phyloP scores from a whole-genome alignment of 2,113 vertebrate genomes.

The Lepisosteus osseus region DNA sequence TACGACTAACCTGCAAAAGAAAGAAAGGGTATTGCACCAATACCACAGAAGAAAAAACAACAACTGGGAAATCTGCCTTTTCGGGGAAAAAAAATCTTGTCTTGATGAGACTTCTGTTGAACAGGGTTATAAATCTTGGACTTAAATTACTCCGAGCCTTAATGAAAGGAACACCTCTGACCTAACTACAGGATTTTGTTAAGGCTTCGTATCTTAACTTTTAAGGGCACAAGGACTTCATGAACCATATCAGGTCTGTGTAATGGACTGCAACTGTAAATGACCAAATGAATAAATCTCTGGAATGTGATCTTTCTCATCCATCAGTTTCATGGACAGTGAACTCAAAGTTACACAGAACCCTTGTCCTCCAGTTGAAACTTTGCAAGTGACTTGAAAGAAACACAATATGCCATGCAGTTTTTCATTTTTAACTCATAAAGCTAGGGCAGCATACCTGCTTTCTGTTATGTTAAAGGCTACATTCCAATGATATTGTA shows the following conservation, averaged over 20 bases:
- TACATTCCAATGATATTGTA: slow-evolving; percentile 70
- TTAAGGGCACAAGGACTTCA: background rate
- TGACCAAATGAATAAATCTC: slow-evolving; percentile 11
- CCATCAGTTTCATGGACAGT: background rate
- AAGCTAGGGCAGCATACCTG: slow-evolving; percentile 28
- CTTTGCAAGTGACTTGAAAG: background rate
- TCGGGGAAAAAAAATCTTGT: background rate
- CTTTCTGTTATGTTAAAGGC: slow-evolving; percentile 37
- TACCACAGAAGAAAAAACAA: background rate
- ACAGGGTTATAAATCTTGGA: slow-evolving; percentile 14
- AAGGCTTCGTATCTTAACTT: background rate
- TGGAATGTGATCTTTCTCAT: slow-evolving; percentile 33
- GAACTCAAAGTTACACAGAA: background rate
- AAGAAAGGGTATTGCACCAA: background rate
- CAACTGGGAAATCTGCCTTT: background rate
- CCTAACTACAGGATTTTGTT: slow-evolving; percentile 6
- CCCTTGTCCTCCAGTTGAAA: too few relatives aligned
- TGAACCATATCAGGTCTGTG: slow-evolving; percentile 11
- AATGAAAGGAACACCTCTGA: slow-evolving; percentile 14
- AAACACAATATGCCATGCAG: background rate
- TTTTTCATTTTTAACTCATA: background rate
- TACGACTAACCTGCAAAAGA: background rate
- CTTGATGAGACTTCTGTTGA: slow-evolving; percentile 1
- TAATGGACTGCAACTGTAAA: background rate
- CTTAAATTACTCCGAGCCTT: slow-evolving; percentile 7